These are phyloP conservation scores for Creontiades dilutus DNA, from an alignment of 2,888 invertebrate species.

Conservation along the genomic window DNA sequence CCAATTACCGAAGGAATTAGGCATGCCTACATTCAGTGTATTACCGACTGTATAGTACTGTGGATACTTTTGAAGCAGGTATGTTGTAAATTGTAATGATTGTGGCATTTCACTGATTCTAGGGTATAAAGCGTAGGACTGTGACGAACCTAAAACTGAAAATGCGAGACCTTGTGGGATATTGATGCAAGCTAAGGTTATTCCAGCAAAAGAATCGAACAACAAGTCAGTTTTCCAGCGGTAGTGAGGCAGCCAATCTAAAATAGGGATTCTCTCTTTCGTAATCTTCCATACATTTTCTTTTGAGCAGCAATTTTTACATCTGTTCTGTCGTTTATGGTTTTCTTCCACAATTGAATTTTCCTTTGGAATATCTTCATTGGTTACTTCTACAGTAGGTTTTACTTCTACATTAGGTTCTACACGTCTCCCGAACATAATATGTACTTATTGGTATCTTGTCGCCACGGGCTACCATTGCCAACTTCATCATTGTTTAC, in stretches of 20 bases:
- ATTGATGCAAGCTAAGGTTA: slow-evolving; percentile 92
- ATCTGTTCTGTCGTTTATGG: not conserved
- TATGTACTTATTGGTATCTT: no score
- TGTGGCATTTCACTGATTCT: no score
- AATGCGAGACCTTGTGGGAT: slow-evolving; percentile 87
- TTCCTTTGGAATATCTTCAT: no score
- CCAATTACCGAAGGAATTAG: no score
- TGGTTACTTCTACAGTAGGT: no score
- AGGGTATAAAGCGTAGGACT: no score
- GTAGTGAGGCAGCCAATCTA: slow-evolving; percentile 85
- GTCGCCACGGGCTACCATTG: not conserved
- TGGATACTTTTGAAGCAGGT: no score
- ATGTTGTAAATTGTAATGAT: no score
- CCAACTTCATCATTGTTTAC: not conserved
- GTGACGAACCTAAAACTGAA: slow-evolving; percentile 63
- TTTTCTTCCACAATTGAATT: not conserved
- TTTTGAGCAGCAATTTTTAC: not conserved
- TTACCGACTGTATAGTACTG: no score
- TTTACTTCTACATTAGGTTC: no score
- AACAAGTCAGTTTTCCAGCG: slow-evolving; percentile 82
- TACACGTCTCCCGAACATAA: no score
- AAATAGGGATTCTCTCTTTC: slow-evolving; percentile 80
- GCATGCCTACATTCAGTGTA: no score
- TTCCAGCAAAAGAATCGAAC: slow-evolving; percentile 88
- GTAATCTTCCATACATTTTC: not conserved